Conservation (phyloP, 37 sponge, comb jelly and placozoan species). For the Dysidea cf. avara region DNA sequence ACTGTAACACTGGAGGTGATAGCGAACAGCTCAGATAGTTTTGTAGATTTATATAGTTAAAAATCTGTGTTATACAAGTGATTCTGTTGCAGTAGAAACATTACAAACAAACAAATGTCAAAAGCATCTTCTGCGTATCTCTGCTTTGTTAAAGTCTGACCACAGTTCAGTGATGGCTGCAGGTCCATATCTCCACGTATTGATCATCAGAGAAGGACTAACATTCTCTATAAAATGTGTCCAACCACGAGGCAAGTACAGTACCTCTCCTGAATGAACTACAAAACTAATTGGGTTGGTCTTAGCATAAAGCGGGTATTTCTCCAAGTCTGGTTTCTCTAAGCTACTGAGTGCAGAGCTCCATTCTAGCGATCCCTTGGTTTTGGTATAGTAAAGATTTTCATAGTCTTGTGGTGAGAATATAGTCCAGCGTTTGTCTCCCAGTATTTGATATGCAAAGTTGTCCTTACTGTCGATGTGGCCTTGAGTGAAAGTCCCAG, state of each 20-base stretch:
- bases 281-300: slow-evolving; percentile 64
- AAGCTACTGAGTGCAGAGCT: slow-evolving; percentile 58
- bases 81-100: too few relatives aligned
- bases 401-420: slow-evolving; percentile 79
- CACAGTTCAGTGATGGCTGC: slow-evolving; percentile 75
- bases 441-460: slow-evolving; percentile 88
- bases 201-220: slow-evolving; percentile 83
- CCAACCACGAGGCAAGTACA: slow-evolving; percentile 92
- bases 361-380: slow-evolving; percentile 81
- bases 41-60: too few relatives aligned
- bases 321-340: slow-evolving; percentile 32
- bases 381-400: slow-evolving; percentile 65
- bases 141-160: slow-evolving; percentile 39
- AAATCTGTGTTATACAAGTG: too few relatives aligned
- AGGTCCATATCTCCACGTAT: slow-evolving; percentile 85
- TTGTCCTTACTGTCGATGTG: slow-evolving; percentile 93
- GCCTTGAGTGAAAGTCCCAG: slow-evolving; percentile 88
- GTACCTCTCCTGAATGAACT: slow-evolving; percentile 75
- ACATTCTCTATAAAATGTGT: slow-evolving; percentile 76
- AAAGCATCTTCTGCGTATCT: slow-evolving; percentile 59
- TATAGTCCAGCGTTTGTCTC: slow-evolving; percentile 79
- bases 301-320: slow-evolving; percentile 64
- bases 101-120: not conserved
- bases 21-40: too few relatives aligned
- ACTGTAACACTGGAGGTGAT: too few relatives aligned